Conservation (phyloP, 2,888 invertebrate genomes). For the Lepidochrysops patricia region DNA sequence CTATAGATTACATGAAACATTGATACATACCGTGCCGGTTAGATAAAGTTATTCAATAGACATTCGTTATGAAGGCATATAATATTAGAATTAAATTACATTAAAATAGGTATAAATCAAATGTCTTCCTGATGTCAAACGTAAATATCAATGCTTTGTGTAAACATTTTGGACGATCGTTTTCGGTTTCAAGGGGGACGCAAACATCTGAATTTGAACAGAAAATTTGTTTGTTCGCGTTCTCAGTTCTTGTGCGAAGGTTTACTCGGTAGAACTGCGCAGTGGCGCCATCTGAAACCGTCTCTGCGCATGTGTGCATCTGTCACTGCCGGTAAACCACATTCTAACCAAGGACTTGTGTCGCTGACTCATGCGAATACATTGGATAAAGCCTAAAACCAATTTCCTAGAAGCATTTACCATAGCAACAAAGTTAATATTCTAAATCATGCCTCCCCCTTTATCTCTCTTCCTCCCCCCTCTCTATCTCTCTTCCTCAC, state of each 20-base stretch:
- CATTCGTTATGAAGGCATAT: slow-evolving; percentile 4
- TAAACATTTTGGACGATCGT: slow-evolving; percentile 6
- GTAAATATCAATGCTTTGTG: slow-evolving; percentile 21
- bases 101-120: slow-evolving; percentile 18
- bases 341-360: not conserved
- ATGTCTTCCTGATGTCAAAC: slow-evolving; percentile 19
- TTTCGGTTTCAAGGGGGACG: not conserved
- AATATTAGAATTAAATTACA: slow-evolving; percentile 3
- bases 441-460: not conserved
- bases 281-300: not conserved
- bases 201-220: not conserved
- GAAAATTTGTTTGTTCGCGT: not conserved
- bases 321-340: not conserved
- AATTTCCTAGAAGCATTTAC: not conserved
- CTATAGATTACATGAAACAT: slow-evolving; percentile 16
- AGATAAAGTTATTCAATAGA: slow-evolving; percentile 8
- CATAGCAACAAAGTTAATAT: not conserved
- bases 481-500: too few species aligned
- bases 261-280: not conserved
- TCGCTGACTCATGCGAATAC: not conserved
- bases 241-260: not conserved
- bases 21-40: slow-evolving; percentile 16
- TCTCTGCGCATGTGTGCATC: not conserved
- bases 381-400: slow-evolving; percentile 5
- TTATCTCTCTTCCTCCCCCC: not conserved